Evolutionary conservation across 2,797 vertebrate genomes (phyloP), one percentile per base, ranked within the genome.

Genomic region (Crenichthys baileyi): DNA sequence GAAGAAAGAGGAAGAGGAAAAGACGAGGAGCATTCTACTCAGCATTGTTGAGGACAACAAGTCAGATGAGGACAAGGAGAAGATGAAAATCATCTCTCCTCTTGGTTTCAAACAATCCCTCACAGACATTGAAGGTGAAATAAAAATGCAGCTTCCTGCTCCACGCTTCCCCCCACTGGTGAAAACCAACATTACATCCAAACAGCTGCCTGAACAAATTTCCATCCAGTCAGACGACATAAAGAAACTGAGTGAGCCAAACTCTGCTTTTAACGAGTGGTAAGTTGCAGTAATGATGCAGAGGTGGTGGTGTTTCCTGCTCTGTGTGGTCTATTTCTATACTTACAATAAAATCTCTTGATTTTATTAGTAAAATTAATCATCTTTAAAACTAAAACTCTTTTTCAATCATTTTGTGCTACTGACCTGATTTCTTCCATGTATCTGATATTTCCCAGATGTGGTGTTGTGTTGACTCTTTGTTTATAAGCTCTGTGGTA

Each of bases 21-120:
- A 53, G 67, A 85, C 51, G 11, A 76, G 26, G n/a, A 24, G 50
- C 15, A 29, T 73, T 73, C 50, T 1, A 0, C 26, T 24, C 72
- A 82, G 80, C 63, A 71, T 50, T 55, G 70, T 56, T 76, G 88
- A 90, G 70, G 83, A 72, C 44, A 95, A 95, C 90, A 89, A 78
- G 74, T 93, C 94, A 58, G 94, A 95, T 8, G 94, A 95, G 81
- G 94, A 94, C 80, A 96, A 95, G 80, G 87, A 91, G 83, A 92
- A 87, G 73, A 91, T 94, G 90, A 95, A 78, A 81, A 82, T 72
- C 46, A 22, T 39, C 39, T 58, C 79, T 73, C 68, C 81, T 72
- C 58, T 53, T 41, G 41, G 22, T 20, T 39, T 70, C 29, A 73
- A 70, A 76, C 48, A 58, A 68, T 31, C 70, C 6, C 41, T 58